These are phyloP conservation scores for Rhea pennata DNA, from an alignment of 2,113 vertebrate species.

Conservation along the genomic window DNA sequence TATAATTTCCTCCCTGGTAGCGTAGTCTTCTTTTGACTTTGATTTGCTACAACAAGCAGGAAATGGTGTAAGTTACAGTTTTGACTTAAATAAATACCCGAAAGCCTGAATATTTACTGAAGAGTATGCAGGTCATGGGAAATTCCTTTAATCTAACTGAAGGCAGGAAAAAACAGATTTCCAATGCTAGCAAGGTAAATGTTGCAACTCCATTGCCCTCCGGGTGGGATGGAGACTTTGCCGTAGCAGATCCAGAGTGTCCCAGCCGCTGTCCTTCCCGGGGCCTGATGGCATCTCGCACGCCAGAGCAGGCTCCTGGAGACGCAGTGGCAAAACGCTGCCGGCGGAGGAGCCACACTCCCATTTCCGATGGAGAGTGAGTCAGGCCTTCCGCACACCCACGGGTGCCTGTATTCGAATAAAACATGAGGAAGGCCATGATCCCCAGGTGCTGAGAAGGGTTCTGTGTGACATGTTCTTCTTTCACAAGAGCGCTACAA, in stretches of 20 bases:
- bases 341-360: no score
- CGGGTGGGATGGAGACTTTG: background rate
- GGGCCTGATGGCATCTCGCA: no score
- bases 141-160: background rate
- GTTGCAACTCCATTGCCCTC: no score
- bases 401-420: background rate
- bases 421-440: background rate
- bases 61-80: background rate
- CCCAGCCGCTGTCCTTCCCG: no score
- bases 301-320: no score
- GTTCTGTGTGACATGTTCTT: background rate
- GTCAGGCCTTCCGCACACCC: background rate
- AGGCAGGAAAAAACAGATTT: background rate
- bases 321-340: no score
- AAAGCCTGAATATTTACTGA: background rate
- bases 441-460: no score
- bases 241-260: no score
- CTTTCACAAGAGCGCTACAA: rapidly evolving
- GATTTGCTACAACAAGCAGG: background rate
- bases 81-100: background rate
- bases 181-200: background rate
- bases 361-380: background rate
- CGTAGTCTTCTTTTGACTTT: background rate
- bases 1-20: background rate
- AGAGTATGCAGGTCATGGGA: background rate